Percentiles rank a stretch among this genome's conserved stretches.
Evolutionary conservation across 2,888 invertebrate species (phyloP).

Genomic region (Tipula unca): DNA sequence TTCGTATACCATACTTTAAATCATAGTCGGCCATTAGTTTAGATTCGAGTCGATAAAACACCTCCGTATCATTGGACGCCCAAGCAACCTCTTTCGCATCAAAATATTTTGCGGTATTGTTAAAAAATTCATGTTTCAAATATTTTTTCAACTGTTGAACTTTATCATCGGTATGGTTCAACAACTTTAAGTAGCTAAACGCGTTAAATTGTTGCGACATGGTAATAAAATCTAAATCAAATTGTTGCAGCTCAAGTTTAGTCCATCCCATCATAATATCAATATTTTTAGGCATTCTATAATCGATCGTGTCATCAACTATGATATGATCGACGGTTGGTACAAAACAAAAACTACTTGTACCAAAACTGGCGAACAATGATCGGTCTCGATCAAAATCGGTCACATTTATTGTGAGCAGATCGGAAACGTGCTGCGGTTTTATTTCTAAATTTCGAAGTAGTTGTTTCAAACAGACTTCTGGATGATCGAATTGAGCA

Average conservation of each 20-base stretch:
- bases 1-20: background rate
- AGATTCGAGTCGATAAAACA: background rate
- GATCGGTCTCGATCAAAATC: background rate
- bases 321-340: background rate
- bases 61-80: background rate
- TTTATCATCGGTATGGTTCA: background rate
- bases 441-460: background rate
- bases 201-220: background rate
- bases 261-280: background rate
- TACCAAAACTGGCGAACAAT: background rate
- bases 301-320: background rate
- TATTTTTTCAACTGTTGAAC: background rate
- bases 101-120: background rate
- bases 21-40: background rate
- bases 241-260: background rate
- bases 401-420: background rate
- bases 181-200: background rate
- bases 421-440: background rate
- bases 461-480: background rate
- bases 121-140: background rate
- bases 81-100: background rate
- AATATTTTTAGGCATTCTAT: background rate
- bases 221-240: background rate
- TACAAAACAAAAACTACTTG: background rate
- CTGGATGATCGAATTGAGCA: background rate